Evolutionary conservation across 2,888 invertebrate species (phyloP).

Genomic region (Brachyopa scutellaris): DNA sequence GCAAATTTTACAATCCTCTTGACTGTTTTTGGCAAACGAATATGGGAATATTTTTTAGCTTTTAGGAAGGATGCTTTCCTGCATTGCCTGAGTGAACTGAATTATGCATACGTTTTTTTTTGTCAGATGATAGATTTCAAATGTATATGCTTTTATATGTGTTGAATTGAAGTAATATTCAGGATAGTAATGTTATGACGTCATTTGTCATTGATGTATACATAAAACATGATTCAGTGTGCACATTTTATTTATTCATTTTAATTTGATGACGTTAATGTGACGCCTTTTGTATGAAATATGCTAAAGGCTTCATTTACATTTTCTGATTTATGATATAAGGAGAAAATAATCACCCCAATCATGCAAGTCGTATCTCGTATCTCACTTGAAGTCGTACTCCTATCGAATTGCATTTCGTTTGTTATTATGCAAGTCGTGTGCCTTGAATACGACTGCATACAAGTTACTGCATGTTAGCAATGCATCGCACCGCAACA

Average conservation of each 20-base stretch:
- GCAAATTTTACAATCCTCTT: conserved; percentile 6
- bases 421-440: no score
- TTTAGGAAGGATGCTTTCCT: conserved; percentile 29
- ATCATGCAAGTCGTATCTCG: no score
- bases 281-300: no score
- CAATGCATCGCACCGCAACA: no score
- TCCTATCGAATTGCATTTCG: no score
- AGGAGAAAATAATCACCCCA: no score
- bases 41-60: conserved; percentile 7
- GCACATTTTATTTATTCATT: neutral
- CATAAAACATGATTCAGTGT: neutral
- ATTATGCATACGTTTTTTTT: conserved; percentile 38
- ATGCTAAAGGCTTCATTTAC: no score
- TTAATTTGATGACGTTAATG: no score
- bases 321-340: no score
- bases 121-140: conserved; percentile 36
- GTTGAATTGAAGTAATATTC: conserved; percentile 23
- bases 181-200: neutral
- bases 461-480: no score
- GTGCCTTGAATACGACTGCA: no score
- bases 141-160: conserved; percentile 37
- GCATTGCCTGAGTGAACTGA: conserved; percentile 37
- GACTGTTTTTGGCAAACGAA: conserved; percentile 10
- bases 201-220: conserved; percentile 8
- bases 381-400: no score